A percentile compares a stretch with the other conserved stretches of the same genome.
Evolutionary conservation across 2,797 vertebrate genomes (phyloP).

Genomic region (Muraenolepis orangiensis): DNA sequence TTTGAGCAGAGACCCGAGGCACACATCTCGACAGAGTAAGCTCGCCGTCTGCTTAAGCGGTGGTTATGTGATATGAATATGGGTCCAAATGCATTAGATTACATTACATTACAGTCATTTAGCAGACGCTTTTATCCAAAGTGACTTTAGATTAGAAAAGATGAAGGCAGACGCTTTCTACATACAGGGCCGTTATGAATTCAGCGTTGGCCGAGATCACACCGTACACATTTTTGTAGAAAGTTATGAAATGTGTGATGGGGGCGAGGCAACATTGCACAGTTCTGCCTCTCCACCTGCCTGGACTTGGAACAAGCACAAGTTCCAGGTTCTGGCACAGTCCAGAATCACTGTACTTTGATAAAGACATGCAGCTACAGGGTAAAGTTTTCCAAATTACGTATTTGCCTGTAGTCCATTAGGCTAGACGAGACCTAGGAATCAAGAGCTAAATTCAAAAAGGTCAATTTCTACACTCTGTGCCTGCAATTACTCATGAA

Average conservation of each 20-base stretch:
- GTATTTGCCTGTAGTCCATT: neutral
- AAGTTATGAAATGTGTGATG: neutral
- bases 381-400: neutral
- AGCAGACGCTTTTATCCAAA: no score
- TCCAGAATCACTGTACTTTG: neutral
- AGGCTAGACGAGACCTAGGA: neutral
- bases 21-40: constrained; percentile 54
- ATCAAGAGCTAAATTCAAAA: neutral
- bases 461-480: neutral
- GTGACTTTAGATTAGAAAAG: no score
- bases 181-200: neutral
- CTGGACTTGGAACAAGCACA: neutral
- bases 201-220: neutral
- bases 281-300: neutral
- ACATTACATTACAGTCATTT: no score
- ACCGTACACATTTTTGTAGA: neutral
- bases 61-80: constrained; percentile 58
- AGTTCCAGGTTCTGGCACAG: no score
- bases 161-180: no score
- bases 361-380: neutral
- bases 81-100: constrained; percentile 37
- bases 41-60: constrained; percentile 37
- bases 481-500: neutral
- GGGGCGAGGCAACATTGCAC: neutral
- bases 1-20: constrained; percentile 58